These are phyloP conservation scores for Mohoua ochrocephala DNA, from an alignment of 2,113 vertebrate genomes.

Conservation along the genomic window DNA sequence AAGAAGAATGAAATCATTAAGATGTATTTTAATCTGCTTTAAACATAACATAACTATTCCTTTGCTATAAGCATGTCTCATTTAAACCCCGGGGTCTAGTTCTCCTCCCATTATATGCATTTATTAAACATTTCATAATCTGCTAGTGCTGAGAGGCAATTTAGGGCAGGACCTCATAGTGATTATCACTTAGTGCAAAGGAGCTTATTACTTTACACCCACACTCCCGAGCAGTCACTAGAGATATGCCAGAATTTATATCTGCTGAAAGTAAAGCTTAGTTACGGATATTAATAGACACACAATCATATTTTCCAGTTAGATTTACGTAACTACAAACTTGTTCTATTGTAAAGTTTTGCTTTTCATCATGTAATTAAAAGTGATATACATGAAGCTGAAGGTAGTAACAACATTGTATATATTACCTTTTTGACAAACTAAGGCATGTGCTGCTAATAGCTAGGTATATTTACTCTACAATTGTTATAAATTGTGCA, in stretches of 20 bases:
- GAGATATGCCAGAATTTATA: background rate
- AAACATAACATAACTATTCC: slow-evolving; percentile 14
- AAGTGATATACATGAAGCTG: background rate
- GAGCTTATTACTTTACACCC: slow-evolving; percentile 49
- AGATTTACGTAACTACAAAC: background rate
- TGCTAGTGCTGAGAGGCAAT: slow-evolving; percentile 19
- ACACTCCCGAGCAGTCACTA: background rate
- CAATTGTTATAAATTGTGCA: background rate
- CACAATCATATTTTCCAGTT: background rate
- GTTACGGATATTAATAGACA: background rate
- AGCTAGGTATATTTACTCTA: background rate
- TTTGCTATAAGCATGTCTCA: background rate
- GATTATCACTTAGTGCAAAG: slow-evolving; percentile 50
- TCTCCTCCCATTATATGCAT: slow-evolving; percentile 37
- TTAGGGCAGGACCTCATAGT: slow-evolving; percentile 45
- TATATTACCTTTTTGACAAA: background rate
- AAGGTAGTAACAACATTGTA: background rate
- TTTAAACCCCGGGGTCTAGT: slow-evolving; percentile 29
- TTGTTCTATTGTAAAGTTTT: background rate
- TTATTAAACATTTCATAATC: slow-evolving; percentile 51
- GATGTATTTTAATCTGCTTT: slow-evolving; percentile 28
- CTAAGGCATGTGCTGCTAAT: background rate
- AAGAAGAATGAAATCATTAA: slow-evolving; percentile 10
- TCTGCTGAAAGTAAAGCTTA: background rate
- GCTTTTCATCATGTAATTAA: background rate